Percentiles rank a stretch among this genome's conserved stretches.
Conservation (phyloP, 2,888 invertebrate species). For the Dione juno region DNA sequence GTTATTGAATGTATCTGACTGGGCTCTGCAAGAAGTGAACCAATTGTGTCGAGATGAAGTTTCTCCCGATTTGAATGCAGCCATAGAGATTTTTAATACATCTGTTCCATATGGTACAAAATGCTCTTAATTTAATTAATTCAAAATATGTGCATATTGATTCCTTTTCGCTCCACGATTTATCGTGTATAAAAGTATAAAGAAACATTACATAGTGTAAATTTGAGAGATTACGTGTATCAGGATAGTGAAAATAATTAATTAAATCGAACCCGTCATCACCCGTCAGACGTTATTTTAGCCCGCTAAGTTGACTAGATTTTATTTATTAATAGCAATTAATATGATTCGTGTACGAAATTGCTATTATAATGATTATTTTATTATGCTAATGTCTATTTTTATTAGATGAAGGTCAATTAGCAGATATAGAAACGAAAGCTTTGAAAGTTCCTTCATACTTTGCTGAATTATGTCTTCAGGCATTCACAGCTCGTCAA, state of each 20-base stretch:
- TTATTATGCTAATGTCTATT: neutral
- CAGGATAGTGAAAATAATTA: too few relatives aligned
- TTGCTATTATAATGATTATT: neutral
- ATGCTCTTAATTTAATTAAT: neutral
- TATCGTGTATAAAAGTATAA: too few relatives aligned
- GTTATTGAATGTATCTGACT: constrained; percentile 74
- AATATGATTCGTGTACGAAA: neutral
- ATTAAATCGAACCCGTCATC: too few relatives aligned
- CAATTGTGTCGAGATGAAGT: constrained; percentile 66
- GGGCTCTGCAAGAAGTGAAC: constrained; percentile 70
- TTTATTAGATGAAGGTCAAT: constrained; percentile 60
- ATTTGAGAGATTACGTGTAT: too few relatives aligned
- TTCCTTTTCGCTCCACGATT: too few relatives aligned
- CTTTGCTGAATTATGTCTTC: constrained; percentile 72
- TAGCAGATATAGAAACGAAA: constrained; percentile 64
- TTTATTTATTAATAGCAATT: neutral
- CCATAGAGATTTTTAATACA: constrained; percentile 59
- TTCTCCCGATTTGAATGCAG: constrained; percentile 56
- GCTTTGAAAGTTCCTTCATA: constrained; percentile 62
- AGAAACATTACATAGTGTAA: too few relatives aligned
- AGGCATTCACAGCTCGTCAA: constrained; percentile 71
- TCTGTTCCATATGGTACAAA: constrained; percentile 60
- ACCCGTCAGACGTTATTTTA: too few relatives aligned
- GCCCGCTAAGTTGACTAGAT: too few relatives aligned
- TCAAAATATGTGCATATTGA: neutral